Conservation (phyloP, 2,888 invertebrate genomes). For the Scrobipalpa atriplicella region DNA sequence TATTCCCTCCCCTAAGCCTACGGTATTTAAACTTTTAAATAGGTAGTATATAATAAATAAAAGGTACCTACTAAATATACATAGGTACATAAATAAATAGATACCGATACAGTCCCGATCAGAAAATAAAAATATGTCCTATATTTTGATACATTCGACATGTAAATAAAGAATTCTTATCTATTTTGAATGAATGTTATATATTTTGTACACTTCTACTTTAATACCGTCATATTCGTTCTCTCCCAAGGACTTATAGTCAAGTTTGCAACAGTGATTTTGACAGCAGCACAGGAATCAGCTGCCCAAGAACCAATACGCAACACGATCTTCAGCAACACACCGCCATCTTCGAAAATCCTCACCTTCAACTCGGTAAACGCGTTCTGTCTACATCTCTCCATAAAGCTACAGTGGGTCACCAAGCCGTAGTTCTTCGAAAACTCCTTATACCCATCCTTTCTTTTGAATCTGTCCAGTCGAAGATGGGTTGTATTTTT, state of each 20-base stretch:
- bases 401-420: neutral
- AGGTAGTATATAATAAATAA: no score
- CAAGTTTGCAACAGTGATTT: neutral
- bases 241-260: no score
- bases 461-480: neutral
- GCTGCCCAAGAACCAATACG: neutral
- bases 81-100: no score
- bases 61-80: no score
- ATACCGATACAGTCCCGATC: no score
- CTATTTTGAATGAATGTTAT: no score
- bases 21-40: no score
- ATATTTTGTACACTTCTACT: no score
- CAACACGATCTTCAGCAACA: neutral
- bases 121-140: no score
- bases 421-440: neutral
- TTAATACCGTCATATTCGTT: no score
- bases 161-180: no score
- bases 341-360: neutral
- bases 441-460: neutral
- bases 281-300: neutral
- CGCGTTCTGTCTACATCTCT: neutral
- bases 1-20: constrained; percentile 51
- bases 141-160: no score
- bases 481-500: neutral
- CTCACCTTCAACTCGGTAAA: neutral